Evolutionary conservation across 2,113 vertebrate species (phyloP), one percentile per base, ranked within the genome.

Genomic region (Dromaius novaehollandiae): DNA sequence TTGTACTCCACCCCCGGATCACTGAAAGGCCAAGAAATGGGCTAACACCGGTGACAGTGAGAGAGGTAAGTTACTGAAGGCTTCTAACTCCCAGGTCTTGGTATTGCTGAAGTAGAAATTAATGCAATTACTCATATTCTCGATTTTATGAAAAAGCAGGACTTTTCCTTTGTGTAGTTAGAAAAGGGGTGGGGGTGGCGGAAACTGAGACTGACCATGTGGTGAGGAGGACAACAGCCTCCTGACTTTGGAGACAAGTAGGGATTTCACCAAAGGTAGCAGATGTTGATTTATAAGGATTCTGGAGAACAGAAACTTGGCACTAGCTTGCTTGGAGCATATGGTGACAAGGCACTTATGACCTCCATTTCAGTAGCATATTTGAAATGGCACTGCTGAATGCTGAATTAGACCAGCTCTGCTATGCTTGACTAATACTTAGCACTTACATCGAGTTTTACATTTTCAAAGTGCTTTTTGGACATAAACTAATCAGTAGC

Each of bases 401-500:
- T 66, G 63, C 51, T 86, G 53, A 77, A 80, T 76, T 88, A 7
- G 13, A 8, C 75, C 26, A 30, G 42, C 63, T 83, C 56, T 56
- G 11, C 26, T 76, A 15, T 44, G 25, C 34, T 55, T 15, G 70
- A 79, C 36, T 56, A 76, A 80, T 53, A 26, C 26, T 46, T 78
- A 71, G 28, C 12, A 79, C 30, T 61, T 86, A 8, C 5, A n/a
- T 24, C 28, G 24, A 36, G 13, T 70, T 94, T 81, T 84, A 70
- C 32, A 55, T 38, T 55, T 86, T 96, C 86, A 87, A 82, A 74
- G 77, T 92, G 32, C 9, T 93, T 90, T 92, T 74, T 22, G 51
- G 56, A 48, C 24, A 61, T 34, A 94, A 94, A 90, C 74, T 84
- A 86, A 86, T 56, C 0, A 2, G 25, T 56, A 64, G 32, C 4